Percentiles rank a stretch among this genome's conserved stretches.
These are phyloP conservation scores for Poecilia velifera DNA, from an alignment of 2,797 vertebrate species.

Conservation along the genomic window DNA sequence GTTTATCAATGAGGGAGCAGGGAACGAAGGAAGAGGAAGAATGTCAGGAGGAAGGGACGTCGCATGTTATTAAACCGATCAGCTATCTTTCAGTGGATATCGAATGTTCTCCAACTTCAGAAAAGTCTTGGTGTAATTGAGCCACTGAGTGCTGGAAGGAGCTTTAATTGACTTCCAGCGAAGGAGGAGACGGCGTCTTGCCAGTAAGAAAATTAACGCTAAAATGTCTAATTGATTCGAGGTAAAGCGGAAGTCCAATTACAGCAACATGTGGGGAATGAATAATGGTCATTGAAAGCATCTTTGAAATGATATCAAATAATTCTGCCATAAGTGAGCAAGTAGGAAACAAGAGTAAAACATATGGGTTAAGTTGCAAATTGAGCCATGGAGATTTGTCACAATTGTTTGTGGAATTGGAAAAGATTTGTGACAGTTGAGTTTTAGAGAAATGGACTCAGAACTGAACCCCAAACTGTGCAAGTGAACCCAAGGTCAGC, in stretches of 20 bases:
- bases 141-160: neutral
- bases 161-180: conserved; percentile 15
- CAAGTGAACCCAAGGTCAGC: conserved; percentile 1
- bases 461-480: conserved; percentile 16
- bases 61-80: too few relatives aligned
- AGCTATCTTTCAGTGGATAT: neutral
- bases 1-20: too few relatives aligned
- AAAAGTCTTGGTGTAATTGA: neutral
- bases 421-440: conserved; percentile 9
- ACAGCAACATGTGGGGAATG: neutral
- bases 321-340: too few relatives aligned
- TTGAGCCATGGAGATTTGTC: neutral
- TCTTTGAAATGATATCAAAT: too few relatives aligned
- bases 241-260: neutral
- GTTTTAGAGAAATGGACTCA: neutral
- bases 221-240: conserved; percentile 11
- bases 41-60: too few relatives aligned
- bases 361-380: conserved; percentile 11
- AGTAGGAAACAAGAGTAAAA: conserved; percentile 7
- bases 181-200: conserved; percentile 7
- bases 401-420: neutral
- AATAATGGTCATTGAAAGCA: neutral
- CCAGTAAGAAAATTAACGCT: conserved; percentile 11
- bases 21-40: too few relatives aligned
- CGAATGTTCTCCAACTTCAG: neutral